Percentiles rank a stretch among this genome's conserved stretches.
phyloP scores from a whole-genome alignment of 2,888 invertebrate genomes.

The Thereva unica region DNA sequence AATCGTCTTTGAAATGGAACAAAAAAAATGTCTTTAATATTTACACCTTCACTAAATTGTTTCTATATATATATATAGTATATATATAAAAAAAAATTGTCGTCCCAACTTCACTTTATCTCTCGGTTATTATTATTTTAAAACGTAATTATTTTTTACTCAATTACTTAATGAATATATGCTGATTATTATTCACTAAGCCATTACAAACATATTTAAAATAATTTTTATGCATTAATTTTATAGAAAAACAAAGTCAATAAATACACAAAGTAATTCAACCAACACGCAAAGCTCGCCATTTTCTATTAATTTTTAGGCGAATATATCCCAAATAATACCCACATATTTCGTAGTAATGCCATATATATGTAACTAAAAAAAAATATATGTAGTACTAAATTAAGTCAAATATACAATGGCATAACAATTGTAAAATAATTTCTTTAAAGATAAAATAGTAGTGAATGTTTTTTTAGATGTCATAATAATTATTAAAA shows the following conservation, averaged over 20 bases:
- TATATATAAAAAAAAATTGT: slow-evolving; percentile 17
- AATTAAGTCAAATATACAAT: no score
- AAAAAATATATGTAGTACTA: no score
- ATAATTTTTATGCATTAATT: slow-evolving; percentile 30
- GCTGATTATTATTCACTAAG: slow-evolving; percentile 8
- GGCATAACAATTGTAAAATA: not conserved
- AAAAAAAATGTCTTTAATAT: slow-evolving; percentile 10
- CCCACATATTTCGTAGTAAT: slow-evolving; percentile 25
- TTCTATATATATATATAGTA: slow-evolving; percentile 24
- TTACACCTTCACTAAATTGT: slow-evolving; percentile 32
- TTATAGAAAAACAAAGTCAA: slow-evolving; percentile 39
- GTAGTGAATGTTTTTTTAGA: no score
- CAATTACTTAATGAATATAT: not conserved
- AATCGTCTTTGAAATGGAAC: not conserved
- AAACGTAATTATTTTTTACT: slow-evolving; percentile 6
- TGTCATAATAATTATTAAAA: no score
- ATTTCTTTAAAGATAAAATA: not conserved
- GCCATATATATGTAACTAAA: slow-evolving; percentile 19
- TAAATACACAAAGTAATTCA: slow-evolving; percentile 42
- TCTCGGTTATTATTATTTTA: slow-evolving; percentile 2
- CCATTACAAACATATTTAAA: slow-evolving; percentile 17
- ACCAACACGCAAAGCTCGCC: slow-evolving; percentile 44
- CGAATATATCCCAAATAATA: slow-evolving; percentile 23
- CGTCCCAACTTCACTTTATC: slow-evolving; percentile 5
- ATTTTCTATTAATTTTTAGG: slow-evolving; percentile 42